Evolutionary conservation across 2,113 vertebrate species (phyloP), one percentile per base, ranked within the genome.

Genomic region (Lampris incognitus): DNA sequence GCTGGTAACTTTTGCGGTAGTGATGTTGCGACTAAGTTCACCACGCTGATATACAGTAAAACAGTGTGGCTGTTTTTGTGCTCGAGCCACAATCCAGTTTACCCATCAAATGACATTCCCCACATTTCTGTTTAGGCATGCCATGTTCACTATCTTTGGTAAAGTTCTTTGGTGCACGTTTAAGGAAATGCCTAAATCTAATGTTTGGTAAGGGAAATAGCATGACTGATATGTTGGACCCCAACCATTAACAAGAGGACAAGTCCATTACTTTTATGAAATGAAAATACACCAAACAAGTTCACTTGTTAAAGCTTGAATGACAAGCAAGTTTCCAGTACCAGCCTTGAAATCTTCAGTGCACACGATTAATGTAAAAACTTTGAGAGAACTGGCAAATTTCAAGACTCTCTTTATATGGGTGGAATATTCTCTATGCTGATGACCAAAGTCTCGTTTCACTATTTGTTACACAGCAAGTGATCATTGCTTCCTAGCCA

Each of bases 41-140:
- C 83, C 84, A 87, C 87, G 89, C 67, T 85, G 78, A 90, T 89
- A 89, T 81, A 88, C 88, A 87, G 87, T 79, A 52, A 83, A 87
- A 86, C 82, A 36, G 76, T 90, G 82, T 77, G 59, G 63, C 64
- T 56, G 76, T 85, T 76, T 88, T 79, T 91, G 82, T 74, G 24
- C 85, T 85, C 80, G 44, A 74, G 79, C 46, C 69, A 51, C 60
- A 51, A 77, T 79, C 69, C 59, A 74, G 72, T 41, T 69, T 71
- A 36, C 64, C 69, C 6, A 63, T 9, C n/a, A 70, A 56, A 64
- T 39, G 36, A 64, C 54, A 46, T 66, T 81, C 74, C 66, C 76
- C 38, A 63, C 36, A 42, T 72, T 56, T 72, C 38, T 49, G 6
- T 74, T 82, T 62, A 39, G 50, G 79, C 46, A 78, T 67, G 74